These are phyloP conservation scores for Aphidius gifuensis DNA, from an alignment of 1,140 invertebrate genomes.

Conservation along the genomic window DNA sequence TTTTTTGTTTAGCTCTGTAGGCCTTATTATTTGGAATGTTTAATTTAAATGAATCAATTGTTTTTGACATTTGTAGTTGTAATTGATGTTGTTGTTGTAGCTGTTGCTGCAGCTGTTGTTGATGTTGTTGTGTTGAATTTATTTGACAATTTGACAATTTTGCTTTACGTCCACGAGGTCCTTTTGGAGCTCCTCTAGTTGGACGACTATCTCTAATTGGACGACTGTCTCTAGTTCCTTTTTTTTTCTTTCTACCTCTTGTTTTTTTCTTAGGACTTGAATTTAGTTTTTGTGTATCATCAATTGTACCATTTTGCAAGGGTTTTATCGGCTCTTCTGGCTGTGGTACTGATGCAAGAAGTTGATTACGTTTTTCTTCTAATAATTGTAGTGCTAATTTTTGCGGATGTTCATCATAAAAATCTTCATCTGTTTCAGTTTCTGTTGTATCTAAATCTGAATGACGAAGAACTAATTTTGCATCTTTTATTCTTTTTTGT, in stretches of 20 bases:
- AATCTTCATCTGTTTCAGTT: constrained; percentile 81
- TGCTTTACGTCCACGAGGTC: constrained; percentile 3
- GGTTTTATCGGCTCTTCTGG: constrained; percentile 33
- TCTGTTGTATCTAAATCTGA: constrained; percentile 80
- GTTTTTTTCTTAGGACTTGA: constrained; percentile 57
- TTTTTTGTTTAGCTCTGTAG: constrained; percentile 40
- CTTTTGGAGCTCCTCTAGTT: not conserved
- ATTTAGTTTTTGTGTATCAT: constrained; percentile 37
- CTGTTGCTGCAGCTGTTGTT: not conserved
- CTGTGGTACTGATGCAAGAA: constrained; percentile 54
- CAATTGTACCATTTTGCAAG: constrained; percentile 60
- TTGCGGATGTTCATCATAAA: constrained; percentile 79
- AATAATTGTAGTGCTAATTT: constrained; percentile 66
- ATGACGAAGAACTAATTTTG: constrained; percentile 3
- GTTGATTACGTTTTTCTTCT: constrained; percentile 69
- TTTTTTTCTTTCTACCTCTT: constrained; percentile 52
- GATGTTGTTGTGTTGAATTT: not conserved
- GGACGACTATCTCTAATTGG: not conserved
- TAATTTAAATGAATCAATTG: constrained; percentile 46
- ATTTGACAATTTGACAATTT: constrained; percentile 2
- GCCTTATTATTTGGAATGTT: constrained; percentile 51
- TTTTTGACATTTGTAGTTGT: constrained; percentile 20
- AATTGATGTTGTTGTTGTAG: constrained; percentile 7
- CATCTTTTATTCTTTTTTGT: constrained; percentile 59
- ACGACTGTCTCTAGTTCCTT: constrained; percentile 25